phyloP scores from a whole-genome alignment of 2,888 invertebrate species.

The Chironomus riparius region DNA sequence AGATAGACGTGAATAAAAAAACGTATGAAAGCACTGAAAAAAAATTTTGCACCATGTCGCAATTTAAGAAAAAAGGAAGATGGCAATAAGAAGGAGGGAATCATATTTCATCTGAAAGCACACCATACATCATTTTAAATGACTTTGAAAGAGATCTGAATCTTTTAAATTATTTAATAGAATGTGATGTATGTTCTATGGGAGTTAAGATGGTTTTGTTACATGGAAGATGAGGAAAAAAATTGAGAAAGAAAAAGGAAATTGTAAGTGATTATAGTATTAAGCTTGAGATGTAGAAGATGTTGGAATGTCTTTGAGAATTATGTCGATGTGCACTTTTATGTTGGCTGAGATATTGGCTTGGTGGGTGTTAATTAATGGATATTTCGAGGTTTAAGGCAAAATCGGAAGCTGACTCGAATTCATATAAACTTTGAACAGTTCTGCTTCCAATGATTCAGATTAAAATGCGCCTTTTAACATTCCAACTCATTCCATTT shows the following conservation, averaged over 20 bases:
- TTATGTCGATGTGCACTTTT: background rate
- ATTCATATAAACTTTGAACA: no score
- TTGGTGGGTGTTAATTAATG: no score
- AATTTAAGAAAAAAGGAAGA: background rate
- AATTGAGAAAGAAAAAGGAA: background rate
- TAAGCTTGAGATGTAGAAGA: background rate
- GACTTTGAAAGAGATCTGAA: conserved; percentile 26
- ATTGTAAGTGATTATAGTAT: conserved; percentile 21
- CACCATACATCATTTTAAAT: conserved; percentile 23
- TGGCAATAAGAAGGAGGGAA: background rate
- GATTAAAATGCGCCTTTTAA: no score
- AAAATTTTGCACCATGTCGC: background rate
- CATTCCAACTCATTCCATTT: background rate
- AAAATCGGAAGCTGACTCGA: no score
- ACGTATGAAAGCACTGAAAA: background rate
- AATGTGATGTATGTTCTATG: background rate
- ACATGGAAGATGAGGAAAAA: background rate
- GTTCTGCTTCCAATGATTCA: no score
- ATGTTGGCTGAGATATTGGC: no score
- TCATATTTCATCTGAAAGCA: conserved; percentile 23
- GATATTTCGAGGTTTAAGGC: no score
- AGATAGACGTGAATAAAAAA: background rate
- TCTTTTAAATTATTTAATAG: conserved; percentile 26
- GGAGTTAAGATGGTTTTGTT: background rate
- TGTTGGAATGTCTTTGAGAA: background rate